phyloP scores from a whole-genome alignment of 2,113 vertebrate genomes.

The Lepidothrix coronata region DNA sequence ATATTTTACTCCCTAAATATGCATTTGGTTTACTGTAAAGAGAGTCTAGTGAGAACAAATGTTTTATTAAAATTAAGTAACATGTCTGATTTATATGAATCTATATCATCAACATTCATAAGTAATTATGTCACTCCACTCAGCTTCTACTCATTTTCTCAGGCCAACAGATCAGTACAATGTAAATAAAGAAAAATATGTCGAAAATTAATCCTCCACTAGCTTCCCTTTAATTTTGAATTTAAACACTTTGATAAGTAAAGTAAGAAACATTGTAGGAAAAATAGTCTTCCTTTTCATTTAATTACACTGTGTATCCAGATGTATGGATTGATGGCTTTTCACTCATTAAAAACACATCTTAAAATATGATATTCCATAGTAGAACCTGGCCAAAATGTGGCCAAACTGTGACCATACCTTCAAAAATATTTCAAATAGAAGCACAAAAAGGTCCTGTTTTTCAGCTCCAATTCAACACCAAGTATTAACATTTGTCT shows the following conservation, averaged over 20 bases:
- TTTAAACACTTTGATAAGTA: background rate
- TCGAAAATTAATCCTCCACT: background rate
- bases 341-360: background rate
- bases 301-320: background rate
- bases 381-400: background rate
- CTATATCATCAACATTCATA: background rate
- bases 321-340: background rate
- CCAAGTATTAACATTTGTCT: background rate
- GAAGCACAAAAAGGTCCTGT: background rate
- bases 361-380: background rate
- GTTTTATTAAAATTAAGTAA: conserved; percentile 2
- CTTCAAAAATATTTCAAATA: background rate
- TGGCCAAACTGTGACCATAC: background rate
- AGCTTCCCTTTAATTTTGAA: background rate
- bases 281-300: background rate
- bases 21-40: background rate
- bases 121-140: background rate
- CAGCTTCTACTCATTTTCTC: background rate
- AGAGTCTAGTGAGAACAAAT: background rate
- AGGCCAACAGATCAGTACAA: background rate
- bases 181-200: background rate
- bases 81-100: background rate
- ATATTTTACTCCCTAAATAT: background rate
- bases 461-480: background rate
- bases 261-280: background rate